Base-by-base conservation (phyloP, 2,113 vertebrate genomes). In the Oreocharis arfaki region DNA sequence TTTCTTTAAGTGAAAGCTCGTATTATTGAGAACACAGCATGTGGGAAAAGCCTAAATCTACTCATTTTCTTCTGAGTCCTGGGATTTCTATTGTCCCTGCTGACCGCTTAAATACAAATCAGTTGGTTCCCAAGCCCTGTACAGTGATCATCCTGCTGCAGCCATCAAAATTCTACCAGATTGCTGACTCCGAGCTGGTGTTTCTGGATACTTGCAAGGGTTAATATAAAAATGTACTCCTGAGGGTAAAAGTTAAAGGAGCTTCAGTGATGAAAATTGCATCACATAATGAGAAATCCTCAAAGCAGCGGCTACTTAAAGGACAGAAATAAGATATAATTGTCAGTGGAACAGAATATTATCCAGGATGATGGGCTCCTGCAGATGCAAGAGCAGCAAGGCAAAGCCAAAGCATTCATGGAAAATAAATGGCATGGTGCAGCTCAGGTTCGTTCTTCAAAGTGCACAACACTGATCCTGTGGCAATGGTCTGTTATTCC, bases 321-420 rank as follows among this genome's bases (percentile, higher is more conserved):
- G 89, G 95, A 97, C 89, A 96, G 94, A 96, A 97, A 97, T 98
- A 97, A 95, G 83, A 97, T 90, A 90, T 93, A 97, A 97, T 98
- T 96, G 95, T 95, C 93, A 95, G 86, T 89, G 88, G 91, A 96
- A 95, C 68, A 96, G 90, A 92, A 96, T 91, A 96, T 97, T 96
- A 89, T 97, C 71, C 89, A 49, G 42, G 52, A 97, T 96, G 97
- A 98, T 87, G 69, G 95, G 69, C 95, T 97, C 95, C 97, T 85
- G 91, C 97, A 96, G 97, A 86, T 95, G 76, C 87, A 95, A 96
- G 97, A 97, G 97, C 90, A 95, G 68, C 82, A 84, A 16, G 11
- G 93, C 91, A 94, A 96, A 97, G 68, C 87, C 95, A 70, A 91
- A 79, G 74, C 80, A 77, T 90, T 96, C 95, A 91, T 91, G 94